Conservation (phyloP, 2,113 vertebrate genomes). For the Cercopithecus mona region DNA sequence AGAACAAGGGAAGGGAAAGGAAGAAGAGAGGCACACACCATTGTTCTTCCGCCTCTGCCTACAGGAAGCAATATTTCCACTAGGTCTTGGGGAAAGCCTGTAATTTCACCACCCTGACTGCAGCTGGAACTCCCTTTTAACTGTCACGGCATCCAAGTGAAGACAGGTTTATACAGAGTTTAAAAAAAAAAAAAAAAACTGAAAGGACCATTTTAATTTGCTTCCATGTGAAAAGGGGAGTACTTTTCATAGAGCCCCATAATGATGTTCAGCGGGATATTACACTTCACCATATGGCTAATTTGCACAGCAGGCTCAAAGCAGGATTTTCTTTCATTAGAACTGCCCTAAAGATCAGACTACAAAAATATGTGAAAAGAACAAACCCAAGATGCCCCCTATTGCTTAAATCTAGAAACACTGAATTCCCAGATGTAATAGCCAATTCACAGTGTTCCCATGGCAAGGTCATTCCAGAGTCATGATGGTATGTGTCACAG, state of each 20-base stretch:
- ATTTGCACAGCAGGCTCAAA: slow-evolving; percentile 81
- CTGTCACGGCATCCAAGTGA: slow-evolving; percentile 78
- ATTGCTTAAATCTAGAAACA: slow-evolving; percentile 69
- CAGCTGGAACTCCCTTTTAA: slow-evolving; percentile 86
- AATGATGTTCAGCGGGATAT: slow-evolving; percentile 85
- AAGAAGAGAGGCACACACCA: slow-evolving; percentile 35
- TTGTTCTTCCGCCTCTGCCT: slow-evolving; percentile 69
- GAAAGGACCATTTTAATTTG: slow-evolving; percentile 83
- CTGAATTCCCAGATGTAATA: slow-evolving; percentile 52
- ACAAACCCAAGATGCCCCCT: slow-evolving; percentile 82
- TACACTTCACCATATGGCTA: slow-evolving; percentile 85
- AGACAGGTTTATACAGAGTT: slow-evolving; percentile 83
- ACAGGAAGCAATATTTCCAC: slow-evolving; percentile 83
- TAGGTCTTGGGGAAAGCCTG: slow-evolving; percentile 76
- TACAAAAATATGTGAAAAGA: slow-evolving; percentile 68
- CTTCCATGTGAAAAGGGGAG: slow-evolving; percentile 75
- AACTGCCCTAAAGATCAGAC: slow-evolving; percentile 74
- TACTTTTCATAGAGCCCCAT: slow-evolving; percentile 67
- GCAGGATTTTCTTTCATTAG: slow-evolving; percentile 80
- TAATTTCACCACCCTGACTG: slow-evolving; percentile 82
- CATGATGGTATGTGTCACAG: not conserved
- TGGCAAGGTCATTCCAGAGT: slow-evolving; percentile 32
- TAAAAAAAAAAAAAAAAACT: not conserved
- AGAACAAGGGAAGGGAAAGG: not conserved
- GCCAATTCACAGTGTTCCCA: slow-evolving; percentile 5